These are phyloP conservation scores for Halcyon malimbica DNA, from an alignment of 2,113 vertebrate genomes.

Conservation along the genomic window DNA sequence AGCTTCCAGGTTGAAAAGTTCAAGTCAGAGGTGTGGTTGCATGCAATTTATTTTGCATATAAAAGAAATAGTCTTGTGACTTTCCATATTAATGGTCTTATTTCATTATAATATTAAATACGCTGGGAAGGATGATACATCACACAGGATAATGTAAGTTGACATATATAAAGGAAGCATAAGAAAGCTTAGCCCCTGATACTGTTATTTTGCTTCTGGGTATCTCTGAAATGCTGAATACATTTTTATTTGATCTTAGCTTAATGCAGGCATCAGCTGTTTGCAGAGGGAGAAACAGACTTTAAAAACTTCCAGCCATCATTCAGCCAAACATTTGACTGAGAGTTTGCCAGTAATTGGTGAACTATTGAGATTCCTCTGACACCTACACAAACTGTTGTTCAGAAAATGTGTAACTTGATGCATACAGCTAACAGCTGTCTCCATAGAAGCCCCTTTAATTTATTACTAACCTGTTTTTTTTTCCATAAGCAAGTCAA, in stretches of 20 bases:
- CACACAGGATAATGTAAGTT: constrained; percentile 44
- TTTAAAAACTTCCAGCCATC: constrained; percentile 22
- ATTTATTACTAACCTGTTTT: constrained; percentile 51
- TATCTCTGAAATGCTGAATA: constrained; percentile 74
- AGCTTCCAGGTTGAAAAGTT: constrained; percentile 45
- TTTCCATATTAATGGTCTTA: neutral
- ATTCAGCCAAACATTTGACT: constrained; percentile 52
- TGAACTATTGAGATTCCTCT: constrained; percentile 66
- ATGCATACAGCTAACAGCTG: constrained; percentile 23
- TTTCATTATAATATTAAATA: constrained; percentile 61
- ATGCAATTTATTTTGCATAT: constrained; percentile 22
- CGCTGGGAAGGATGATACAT: constrained; percentile 34
- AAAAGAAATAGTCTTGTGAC: neutral
- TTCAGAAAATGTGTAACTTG: constrained; percentile 32
- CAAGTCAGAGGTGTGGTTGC: constrained; percentile 44
- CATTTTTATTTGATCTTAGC: constrained; percentile 74
- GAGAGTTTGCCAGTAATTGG: constrained; percentile 66
- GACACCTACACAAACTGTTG: constrained; percentile 61
- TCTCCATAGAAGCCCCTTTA: constrained; percentile 37
- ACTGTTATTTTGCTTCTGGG: constrained; percentile 60
- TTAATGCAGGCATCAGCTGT: constrained; percentile 74
- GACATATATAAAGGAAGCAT: constrained; percentile 55
- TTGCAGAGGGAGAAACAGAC: constrained; percentile 57
- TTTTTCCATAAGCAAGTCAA: constrained; percentile 23
- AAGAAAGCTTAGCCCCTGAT: constrained; percentile 60